Base-by-base conservation (phyloP, 2,888 invertebrate species). In the Mermis nigrescens region DNA sequence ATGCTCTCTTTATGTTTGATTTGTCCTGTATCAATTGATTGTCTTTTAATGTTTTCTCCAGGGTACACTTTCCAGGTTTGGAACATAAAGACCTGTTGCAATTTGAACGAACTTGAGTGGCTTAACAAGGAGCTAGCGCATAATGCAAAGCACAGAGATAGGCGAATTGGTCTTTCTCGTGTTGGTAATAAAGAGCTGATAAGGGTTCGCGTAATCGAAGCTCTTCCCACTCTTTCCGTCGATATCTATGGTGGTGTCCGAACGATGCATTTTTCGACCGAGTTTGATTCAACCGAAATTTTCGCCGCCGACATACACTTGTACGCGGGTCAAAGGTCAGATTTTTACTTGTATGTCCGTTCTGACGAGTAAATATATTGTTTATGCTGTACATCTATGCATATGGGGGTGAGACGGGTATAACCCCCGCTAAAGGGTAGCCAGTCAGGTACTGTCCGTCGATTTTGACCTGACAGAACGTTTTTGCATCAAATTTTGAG, bases 51-150 rank as follows among this genome's bases (percentile, higher is more conserved):
- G 4, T 7, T 54, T 28, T 46, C 27, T 56, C 15, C 31, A 56
- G 56, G 56, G 4, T 57, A 48, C 28, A n/a, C 27, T 22, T 57
- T 46, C 27, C 7, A 46, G 28, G 46, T 57, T 2, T 24, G 46
- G 46, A n/a, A n/a, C 27, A 48, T 57, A 3, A 22, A 26, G 7
- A 57, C 22, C 48, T 12, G 46, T 28, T 46, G 27, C 31, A 26
- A 31, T 27, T 45, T 57, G 7, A 3, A 27, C 4, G 57, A 57
- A 15, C 19, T 57, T 24, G 3, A 7, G 7, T 57, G 57, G 57
- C 46, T 56, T 12, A 12, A 7, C 38, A 38, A 19, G 12, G 38
- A 38, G 19, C n/a, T n/a, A n/a, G n/a, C n/a, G n/a, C n/a, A n/a
- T n/a, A n/a, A n/a, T n/a, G n/a, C n/a, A n/a, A n/a, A n/a, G n/a